Conservation (phyloP, 2,888 invertebrate genomes). For the Clivina fossor region DNA sequence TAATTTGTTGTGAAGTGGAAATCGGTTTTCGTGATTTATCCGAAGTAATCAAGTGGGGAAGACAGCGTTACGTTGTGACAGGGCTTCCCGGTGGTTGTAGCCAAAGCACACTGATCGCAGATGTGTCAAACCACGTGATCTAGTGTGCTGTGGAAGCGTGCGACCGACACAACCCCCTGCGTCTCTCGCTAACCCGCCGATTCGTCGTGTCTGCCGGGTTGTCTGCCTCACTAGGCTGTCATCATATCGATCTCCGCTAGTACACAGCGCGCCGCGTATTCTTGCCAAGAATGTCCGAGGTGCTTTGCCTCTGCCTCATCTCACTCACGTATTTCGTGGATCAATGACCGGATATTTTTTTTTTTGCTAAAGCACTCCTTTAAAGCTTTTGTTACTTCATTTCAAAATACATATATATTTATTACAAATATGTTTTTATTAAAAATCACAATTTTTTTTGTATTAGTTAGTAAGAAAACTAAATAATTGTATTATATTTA, state of each 20-base stretch:
- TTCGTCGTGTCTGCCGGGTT: slow-evolving; percentile 17
- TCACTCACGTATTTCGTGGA: slow-evolving; percentile 20
- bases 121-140: slow-evolving; percentile 31
- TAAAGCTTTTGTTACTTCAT: too few species aligned
- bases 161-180: not conserved
- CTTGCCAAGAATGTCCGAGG: slow-evolving; percentile 24
- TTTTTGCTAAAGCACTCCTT: too few species aligned
- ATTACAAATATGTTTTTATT: too few species aligned
- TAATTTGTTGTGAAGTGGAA: slow-evolving; percentile 6
- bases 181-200: slow-evolving; percentile 6
- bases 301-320: too few species aligned
- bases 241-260: slow-evolving; percentile 28
- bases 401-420: too few species aligned
- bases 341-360: slow-evolving; percentile 17
- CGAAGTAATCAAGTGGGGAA: slow-evolving; percentile 21
- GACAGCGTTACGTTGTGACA: slow-evolving; percentile 17
- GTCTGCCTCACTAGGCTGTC: slow-evolving; percentile 23
- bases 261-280: slow-evolving; percentile 3
- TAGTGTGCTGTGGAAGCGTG: slow-evolving; percentile 1
- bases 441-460: too few species aligned
- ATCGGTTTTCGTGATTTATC: slow-evolving; percentile 21
- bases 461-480: too few species aligned
- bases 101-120: slow-evolving; percentile 22
- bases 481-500: too few species aligned
- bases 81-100: slow-evolving; percentile 1